Evolutionary conservation across 2,113 vertebrate species (phyloP), one percentile per base, ranked within the genome.

Genomic region (Camelus dromedarius): DNA sequence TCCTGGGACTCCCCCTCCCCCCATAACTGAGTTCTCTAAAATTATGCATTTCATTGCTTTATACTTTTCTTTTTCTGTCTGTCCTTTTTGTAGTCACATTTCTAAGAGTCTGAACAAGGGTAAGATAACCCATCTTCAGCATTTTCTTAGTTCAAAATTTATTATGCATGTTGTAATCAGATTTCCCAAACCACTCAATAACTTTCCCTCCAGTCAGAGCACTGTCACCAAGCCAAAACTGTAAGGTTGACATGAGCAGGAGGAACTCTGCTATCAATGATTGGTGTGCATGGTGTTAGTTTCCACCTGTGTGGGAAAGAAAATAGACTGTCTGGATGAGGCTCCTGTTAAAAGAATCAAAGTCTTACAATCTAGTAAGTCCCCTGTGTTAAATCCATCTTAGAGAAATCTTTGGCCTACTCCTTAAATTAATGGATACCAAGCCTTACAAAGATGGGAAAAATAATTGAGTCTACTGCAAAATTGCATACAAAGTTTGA

Each of bases 81-180:
- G 35, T 46, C 5, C n/a, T 67, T 89, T 94, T 88, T 52, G 60
- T 73, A 92, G 86, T 75, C 11, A 83, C 72, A 77, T 91, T 95
- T 91, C 32, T 69, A 75, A 93, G 72, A 94, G 67, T 96, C 52
- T 83, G 62, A 91, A 77, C 15, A 91, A 95, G 56, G 5, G 6
- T 62, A 91, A 81, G 95, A 83, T 91, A 96, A 42, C 35, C 9
- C 42, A 80, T 86, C 62, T 97, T 89, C 64, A 93, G 54, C 72
- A 72, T 95, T 84, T 94, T 94, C 52, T 93, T 85, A 54, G 69
- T 76, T 93, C 56, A 86, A 32, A 92, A 87, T 93, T 86, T 70
- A 93, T 97, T 75, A 76, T 67, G n/a, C 15, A 75, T 89, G 22
- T 75, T 93, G 56, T 91, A 89, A 80, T 92, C 85, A 83, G 46